Evolutionary conservation across 2,888 invertebrate genomes (phyloP), one percentile per base, ranked within the genome.

Genomic region (Aleiodes testaceus): DNA sequence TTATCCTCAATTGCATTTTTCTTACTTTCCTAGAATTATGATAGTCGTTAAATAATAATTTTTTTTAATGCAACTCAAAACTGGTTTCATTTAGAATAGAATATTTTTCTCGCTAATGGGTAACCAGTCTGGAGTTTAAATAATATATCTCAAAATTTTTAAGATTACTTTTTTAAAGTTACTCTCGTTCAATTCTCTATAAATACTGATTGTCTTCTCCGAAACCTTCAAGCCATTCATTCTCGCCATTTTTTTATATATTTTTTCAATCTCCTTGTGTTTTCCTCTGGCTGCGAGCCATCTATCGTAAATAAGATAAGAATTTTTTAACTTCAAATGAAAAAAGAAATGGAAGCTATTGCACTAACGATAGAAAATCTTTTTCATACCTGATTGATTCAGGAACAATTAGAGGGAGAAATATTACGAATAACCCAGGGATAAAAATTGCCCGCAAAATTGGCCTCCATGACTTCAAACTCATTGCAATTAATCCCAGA

Each of bases 231-330:
- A 89, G 80, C 91, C 91, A 79, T 94, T 94, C 72, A 92, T 89
- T 66, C 87, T 87, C 0, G 93, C 92, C 1, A 93, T 92, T 78
- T 89, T 91, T 12, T 89, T 88, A 11, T 93, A 86, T 16, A 92
- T 90, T 2, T 83, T 83, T 66, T 90, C 90, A 0, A 93, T 92
- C 49, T 90, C 88, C 0, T 89, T 87, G 12, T 88, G 87, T 72
- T 90, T 88, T 1, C 91, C 91, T 69, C 91, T 90, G 11, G 91
- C 91, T 66, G 93, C 87, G 68, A 95, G 89, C 95, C 95, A 95
- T 79, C 95, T 87, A 4, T 84, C 26, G 49, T 44, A 20, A 14
- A 55, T 12, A 44, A 47, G 18, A 18, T 45, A 16, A 22, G 7
- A 47, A 64, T 64, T 63, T 2, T 20, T n/a, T 36, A 9, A 7